Base-by-base conservation (phyloP, 2,888 invertebrate species). In the Stenoptilia bipunctidactyla region DNA sequence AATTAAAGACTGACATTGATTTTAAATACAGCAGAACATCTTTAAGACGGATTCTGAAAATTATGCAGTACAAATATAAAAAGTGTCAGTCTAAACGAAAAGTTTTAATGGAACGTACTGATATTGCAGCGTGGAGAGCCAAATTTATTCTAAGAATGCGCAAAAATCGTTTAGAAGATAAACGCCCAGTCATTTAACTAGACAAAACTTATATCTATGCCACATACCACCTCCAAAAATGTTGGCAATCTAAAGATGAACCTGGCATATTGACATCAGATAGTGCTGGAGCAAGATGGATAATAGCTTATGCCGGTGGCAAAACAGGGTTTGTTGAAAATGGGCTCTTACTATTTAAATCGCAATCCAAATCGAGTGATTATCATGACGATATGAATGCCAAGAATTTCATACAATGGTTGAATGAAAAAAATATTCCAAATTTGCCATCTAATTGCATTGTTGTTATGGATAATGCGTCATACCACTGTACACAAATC, bases 301-400 rank as follows among this genome's bases (percentile, higher is more conserved):
- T 40, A 12, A 42, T 45, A 14, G 39, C 35, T 8, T 38, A 45
- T 30, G 40, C 40, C 8, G 40, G 40, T 36, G 35, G 33, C 30
- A 27, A 36, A 20, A 39, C 13, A 13, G 46, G 45, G 2, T 45
- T 45, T 38, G 36, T 45, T 33, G 37, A 40, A 2, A 45, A 48
- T 33, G 43, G 40, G 2, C 35, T 37, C 15, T 14, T 47, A 33
- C 34, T 42, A 8, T 47, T 47, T 34, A 45, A 40, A 40, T 42
- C 42, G 1, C 15, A 43, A 37, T 27, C 43, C 1, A 41, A 45
- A 40, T 35, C 37, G 12, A 45, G 27, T 20, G 48, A 48, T 36
- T 46, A 48, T 39, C 48, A 50, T 38, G 41, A 47, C 35, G 45
- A 50, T 1, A 50, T 48, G 47, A 50, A 50, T 39, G 35, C 35